Evolutionary conservation across 1,140 invertebrate species (phyloP), one percentile per base, ranked within the genome.

Genomic region (Orchesella cincta): DNA sequence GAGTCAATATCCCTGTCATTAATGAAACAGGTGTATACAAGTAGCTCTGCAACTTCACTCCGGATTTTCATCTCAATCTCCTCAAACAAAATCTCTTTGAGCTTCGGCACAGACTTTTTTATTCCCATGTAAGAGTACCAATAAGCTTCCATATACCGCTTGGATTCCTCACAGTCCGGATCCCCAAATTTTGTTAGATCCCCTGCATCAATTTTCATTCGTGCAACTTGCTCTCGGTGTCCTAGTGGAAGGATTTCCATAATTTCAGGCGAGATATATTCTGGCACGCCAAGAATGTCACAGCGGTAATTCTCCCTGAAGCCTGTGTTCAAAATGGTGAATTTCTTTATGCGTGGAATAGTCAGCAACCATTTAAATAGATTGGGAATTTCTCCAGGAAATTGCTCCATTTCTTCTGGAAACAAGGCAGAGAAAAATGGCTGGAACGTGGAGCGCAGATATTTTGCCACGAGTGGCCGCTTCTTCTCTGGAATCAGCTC

Each of bases 251-350:
- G 29, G 14, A 67, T 67, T 67, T 67, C 62, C 62, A 67, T 67
- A 67, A 67, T 67, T 33, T 67, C 62, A 31, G 62, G 62, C 26
- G 62, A 67, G n/a, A 67, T 67, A n/a, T 31, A 67, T 33, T 67
- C 62, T 1, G 62, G 62, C 14, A 31, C 29, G 31, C 3, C 2
- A 14, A 67, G 31, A 29, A 67, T 31, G 29, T 67, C 62, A 5
- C 26, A 67, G 28, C 62, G 62, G 31, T 67, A 67, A 23, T 67
- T 67, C 33, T 67, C 62, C 26, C 62, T 3, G 62, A 67, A 67
- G 1, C 8, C 23, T 33, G 62, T 67, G 29, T 67, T 67, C 29
- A 67, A n/a, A 8, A 67, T 67, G 8, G 62, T n/a, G 33, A 67
- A 29, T 67, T 67, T 67, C n/a, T 67, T 67, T 3, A 31, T 33